Percentiles rank a stretch among this genome's conserved stretches.
Conservation (phyloP, 2,888 invertebrate genomes). For the Dryocosmus kuriphilus region DNA sequence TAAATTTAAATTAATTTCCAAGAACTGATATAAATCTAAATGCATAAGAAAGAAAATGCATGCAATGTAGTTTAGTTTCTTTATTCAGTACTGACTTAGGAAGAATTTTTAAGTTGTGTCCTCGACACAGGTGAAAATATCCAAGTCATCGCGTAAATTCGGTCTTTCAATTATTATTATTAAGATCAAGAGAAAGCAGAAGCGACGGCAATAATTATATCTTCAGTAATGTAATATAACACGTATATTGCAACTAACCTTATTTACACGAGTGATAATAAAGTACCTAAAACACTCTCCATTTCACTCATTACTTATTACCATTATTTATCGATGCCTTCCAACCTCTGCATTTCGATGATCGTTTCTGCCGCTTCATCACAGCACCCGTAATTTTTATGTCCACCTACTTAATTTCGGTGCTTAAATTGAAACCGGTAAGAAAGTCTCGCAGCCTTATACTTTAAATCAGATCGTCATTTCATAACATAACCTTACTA, state of each 20-base stretch:
- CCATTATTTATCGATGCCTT: conserved; percentile 25
- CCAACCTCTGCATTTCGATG: neutral
- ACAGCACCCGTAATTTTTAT: conserved; percentile 25
- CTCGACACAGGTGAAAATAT: neutral
- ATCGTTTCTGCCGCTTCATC: conserved; percentile 18
- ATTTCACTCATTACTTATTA: conserved; percentile 20
- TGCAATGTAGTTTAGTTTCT: no score
- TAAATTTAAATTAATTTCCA: neutral
- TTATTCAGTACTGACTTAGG: neutral
- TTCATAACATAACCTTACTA: conserved; percentile 11
- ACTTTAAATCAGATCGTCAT: conserved; percentile 22
- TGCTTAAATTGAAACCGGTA: conserved; percentile 18
- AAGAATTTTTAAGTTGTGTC: conserved; percentile 2
- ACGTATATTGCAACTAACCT: conserved; percentile 17
- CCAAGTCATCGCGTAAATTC: conserved; percentile 8
- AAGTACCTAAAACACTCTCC: conserved; percentile 32
- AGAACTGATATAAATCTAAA: neutral
- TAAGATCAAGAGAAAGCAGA: conserved; percentile 27
- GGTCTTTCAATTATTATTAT: conserved; percentile 17
- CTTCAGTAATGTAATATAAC: conserved; percentile 24
- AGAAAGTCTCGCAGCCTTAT: conserved; percentile 1
- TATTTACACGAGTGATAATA: conserved; percentile 7
- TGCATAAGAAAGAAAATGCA: neutral
- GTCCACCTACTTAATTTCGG: conserved; percentile 32
- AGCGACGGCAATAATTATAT: conserved; percentile 34